phyloP scores from a whole-genome alignment of 2,113 vertebrate species.

The Pteruthius melanotis region DNA sequence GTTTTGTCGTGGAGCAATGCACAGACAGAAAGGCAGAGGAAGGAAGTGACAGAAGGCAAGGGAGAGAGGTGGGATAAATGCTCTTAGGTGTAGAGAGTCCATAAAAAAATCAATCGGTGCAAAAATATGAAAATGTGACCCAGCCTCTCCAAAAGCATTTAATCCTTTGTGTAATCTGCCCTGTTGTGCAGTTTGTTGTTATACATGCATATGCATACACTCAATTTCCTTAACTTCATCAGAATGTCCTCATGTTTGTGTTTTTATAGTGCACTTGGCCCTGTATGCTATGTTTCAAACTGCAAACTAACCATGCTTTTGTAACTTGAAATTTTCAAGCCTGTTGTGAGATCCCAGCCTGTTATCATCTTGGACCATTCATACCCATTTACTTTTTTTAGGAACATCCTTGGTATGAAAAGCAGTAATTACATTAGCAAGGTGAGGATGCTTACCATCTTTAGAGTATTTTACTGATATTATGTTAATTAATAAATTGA shows the following conservation, averaged over 20 bases:
- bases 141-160: background rate
- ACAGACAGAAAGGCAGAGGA: accelerated
- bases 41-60: background rate
- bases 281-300: background rate
- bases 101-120: background rate
- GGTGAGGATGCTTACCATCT: background rate
- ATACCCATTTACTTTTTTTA: background rate
- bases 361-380: background rate
- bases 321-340: background rate
- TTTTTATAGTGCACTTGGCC: background rate
- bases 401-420: background rate
- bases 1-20: background rate
- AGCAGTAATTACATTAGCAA: background rate
- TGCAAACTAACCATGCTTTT: background rate
- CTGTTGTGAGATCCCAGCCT: background rate
- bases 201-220: background rate
- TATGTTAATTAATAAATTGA: background rate
- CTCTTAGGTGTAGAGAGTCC: background rate
- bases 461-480: background rate
- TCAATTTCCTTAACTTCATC: background rate
- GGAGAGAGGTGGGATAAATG: background rate
- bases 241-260: background rate
- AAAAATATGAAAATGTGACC: background rate
- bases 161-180: background rate
- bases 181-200: background rate